Conservation (phyloP, 2,113 vertebrate species). For the Mungos mungo region DNA sequence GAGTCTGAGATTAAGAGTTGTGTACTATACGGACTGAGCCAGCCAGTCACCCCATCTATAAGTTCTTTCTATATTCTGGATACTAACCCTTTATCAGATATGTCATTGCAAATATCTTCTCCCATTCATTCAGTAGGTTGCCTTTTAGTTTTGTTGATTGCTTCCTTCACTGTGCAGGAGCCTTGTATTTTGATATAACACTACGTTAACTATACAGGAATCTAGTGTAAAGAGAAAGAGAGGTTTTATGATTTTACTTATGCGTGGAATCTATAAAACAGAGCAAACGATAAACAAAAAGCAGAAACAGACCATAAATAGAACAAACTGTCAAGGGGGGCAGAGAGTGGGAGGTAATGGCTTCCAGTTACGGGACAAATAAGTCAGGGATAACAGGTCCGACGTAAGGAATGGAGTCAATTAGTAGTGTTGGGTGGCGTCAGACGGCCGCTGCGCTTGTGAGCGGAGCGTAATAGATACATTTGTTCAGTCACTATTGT, state of each 20-base stretch:
- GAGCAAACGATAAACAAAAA: neutral
- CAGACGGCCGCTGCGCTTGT: neutral
- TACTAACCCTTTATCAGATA: neutral
- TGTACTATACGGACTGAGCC: neutral
- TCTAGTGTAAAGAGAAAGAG: neutral
- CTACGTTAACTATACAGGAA: neutral
- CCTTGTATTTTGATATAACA: neutral
- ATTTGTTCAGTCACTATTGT: neutral
- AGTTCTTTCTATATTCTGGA: neutral
- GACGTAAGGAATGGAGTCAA: neutral
- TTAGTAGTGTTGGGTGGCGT: neutral
- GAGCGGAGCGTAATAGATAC: neutral
- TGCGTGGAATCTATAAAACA: neutral
- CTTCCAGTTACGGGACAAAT: neutral
- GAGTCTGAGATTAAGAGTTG: neutral
- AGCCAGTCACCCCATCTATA: neutral
- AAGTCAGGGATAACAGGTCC: neutral
- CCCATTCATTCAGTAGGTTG: neutral
- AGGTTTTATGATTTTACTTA: neutral
- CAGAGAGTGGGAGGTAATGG: neutral
- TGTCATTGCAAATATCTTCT: neutral
- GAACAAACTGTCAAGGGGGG: neutral
- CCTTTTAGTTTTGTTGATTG: neutral
- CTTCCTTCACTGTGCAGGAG: neutral
- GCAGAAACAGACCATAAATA: neutral